Base-by-base conservation (phyloP, 2,888 invertebrate species). In the Acleris sparsana region DNA sequence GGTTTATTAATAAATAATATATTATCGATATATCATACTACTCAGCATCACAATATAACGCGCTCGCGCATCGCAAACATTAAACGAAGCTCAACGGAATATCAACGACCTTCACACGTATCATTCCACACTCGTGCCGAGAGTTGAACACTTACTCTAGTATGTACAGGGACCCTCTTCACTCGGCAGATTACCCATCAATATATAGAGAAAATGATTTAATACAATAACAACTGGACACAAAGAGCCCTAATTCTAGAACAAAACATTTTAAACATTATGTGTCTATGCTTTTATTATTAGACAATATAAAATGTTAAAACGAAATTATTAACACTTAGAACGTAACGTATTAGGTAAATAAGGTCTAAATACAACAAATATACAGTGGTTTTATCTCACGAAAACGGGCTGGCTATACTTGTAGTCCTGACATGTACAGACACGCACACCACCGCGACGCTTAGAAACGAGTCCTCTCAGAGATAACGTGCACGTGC, bases 1-100 rank as follows among this genome's bases (percentile, higher is more conserved):
- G 81, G 80, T 89, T 88, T 89, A 87, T 86, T 80, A 86, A 87
- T 87, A 86, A 87, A 85, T 84, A 86, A 85, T 82, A 83, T 82
- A 75, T 79, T 80, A 80, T 62, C 66, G 66, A 79, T 81, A 80
- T 66, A 65, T 80, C 80, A 80, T 80, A 76, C 75, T 80, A 66
- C 56, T 80, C 84, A 84, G 82, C 85, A 80, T 83, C 82, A 80
- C 80, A 82, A 79, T 76, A 80, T 78, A 57, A 60, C 76, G 76
- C 77, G 76, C 77, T 74, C 75, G 76, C 80, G 79, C 80, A 80
- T 77, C 78, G 80, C 83, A 80, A 83, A 88, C 83, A 86, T 84
- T 78, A 80, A 85, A 85, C 82, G 80, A 87, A 88, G 88, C 88
- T 86, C 84, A 86, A 87, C 83, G 73, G 80, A 80, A 71, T 74